These are phyloP conservation scores for Drymodes brunneopygia DNA, from an alignment of 2,113 vertebrate species.

Conservation along the genomic window DNA sequence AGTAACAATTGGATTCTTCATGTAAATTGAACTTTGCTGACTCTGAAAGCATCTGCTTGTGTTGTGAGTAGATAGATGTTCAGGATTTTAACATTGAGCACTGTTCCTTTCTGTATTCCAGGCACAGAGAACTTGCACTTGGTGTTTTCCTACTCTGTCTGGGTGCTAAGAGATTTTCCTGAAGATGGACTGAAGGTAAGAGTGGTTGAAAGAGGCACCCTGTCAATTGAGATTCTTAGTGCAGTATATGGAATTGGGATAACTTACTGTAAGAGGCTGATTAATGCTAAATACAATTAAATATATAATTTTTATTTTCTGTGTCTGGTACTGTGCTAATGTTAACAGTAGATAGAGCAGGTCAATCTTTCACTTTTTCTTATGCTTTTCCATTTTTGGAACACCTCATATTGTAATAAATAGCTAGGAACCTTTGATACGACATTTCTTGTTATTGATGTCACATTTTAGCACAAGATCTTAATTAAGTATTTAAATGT, in stretches of 20 bases:
- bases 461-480: not conserved
- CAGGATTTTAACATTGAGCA: not conserved
- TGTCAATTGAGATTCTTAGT: not conserved
- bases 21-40: not conserved
- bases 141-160: constrained; percentile 93
- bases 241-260: not conserved
- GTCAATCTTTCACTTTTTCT: not conserved
- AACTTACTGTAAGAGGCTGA: not conserved
- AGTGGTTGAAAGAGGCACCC: not conserved
- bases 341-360: not conserved
- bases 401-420: not conserved
- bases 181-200: constrained; percentile 94
- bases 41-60: not conserved
- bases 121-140: constrained; percentile 91
- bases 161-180: constrained; percentile 92
- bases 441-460: not conserved
- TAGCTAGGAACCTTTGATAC: not conserved
- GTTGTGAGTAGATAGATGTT: not conserved
- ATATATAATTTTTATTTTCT: not conserved
- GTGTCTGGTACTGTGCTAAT: not conserved
- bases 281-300: not conserved
- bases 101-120: constrained; percentile 46
- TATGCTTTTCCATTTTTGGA: not conserved
- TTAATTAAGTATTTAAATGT: not conserved
- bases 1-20: not conserved